Conservation (phyloP, 2,113 vertebrate species). For the Furnarius figulus region DNA sequence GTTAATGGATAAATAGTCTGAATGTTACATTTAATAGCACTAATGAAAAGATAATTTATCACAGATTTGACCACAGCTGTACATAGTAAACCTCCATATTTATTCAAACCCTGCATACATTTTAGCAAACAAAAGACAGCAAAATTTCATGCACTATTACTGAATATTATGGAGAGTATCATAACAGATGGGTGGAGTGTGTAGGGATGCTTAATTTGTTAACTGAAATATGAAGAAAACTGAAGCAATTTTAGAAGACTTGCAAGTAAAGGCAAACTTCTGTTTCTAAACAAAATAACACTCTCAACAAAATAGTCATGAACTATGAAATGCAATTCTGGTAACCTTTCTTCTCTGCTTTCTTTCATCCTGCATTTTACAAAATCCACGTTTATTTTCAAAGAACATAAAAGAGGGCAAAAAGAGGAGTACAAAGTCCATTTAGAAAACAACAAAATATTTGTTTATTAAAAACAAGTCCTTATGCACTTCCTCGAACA, state of each 20-base stretch:
- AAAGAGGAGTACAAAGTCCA: background rate
- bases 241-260: background rate
- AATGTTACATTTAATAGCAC: background rate
- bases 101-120: background rate
- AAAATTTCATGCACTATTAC: background rate
- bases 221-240: background rate
- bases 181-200: background rate
- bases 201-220: background rate
- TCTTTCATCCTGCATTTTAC: background rate
- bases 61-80: background rate
- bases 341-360: background rate
- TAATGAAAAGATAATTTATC: constrained; percentile 38
- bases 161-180: background rate
- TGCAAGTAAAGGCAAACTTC: background rate
- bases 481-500: background rate
- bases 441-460: background rate
- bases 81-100: background rate
- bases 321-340: background rate
- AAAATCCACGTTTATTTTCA: background rate
- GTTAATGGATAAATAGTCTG: background rate
- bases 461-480: background rate
- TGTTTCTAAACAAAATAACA: background rate
- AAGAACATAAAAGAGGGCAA: background rate
- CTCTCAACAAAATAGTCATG: background rate
- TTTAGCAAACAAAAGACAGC: background rate